phyloP scores from a whole-genome alignment of 2,113 vertebrate genomes.

The Bufo gargarizans region DNA sequence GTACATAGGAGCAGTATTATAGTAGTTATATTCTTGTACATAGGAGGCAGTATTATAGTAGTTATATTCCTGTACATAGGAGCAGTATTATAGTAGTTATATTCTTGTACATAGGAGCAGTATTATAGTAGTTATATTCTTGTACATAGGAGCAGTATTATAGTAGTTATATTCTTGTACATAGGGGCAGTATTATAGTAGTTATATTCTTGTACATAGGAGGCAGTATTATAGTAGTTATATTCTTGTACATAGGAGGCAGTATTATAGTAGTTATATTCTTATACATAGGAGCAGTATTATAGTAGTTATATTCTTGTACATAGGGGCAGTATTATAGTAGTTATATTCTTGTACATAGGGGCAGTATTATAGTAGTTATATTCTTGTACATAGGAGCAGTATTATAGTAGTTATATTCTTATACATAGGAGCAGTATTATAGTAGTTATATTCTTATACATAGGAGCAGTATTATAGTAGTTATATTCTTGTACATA shows the following conservation, averaged over 20 bases:
- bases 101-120: not conserved
- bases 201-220: constrained; percentile 10
- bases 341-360: constrained; percentile 7
- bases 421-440: not conserved
- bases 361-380: not conserved
- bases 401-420: constrained; percentile 8
- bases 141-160: constrained; percentile 4
- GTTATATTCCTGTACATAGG: not conserved
- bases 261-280: constrained; percentile 24
- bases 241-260: not conserved
- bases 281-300: constrained; percentile 13
- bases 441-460: no score
- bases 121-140: constrained; percentile 13
- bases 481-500: no score
- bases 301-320: constrained; percentile 11
- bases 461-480: no score
- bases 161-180: constrained; percentile 15
- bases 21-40: not conserved
- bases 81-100: constrained; percentile 3
- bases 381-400: no score
- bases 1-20: not conserved
- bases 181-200: not conserved
- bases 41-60: not conserved
- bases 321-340: not conserved
- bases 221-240: constrained; percentile 3